Conservation (phyloP, 1,140 invertebrate species). For the Acromyrmex heyeri region DNA sequence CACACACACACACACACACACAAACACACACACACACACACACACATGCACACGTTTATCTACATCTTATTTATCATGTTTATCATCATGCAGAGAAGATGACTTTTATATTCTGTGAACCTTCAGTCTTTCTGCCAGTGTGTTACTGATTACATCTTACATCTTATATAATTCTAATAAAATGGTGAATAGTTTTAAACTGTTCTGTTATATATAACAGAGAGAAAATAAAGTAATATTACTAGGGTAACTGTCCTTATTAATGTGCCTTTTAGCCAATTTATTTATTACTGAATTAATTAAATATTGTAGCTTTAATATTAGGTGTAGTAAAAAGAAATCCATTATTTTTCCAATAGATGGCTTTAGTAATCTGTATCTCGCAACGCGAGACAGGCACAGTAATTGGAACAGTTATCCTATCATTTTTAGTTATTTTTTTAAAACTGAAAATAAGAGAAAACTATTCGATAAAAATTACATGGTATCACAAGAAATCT, state of each 20-base stretch:
- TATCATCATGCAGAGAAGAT: neutral
- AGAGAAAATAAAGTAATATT: neutral
- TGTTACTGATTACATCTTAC: neutral
- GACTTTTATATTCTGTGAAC: slow-evolving; percentile 21
- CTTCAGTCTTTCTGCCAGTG: slow-evolving; percentile 46
- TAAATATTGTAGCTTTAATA: no score
- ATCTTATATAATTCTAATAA: slow-evolving; percentile 23
- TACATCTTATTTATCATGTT: neutral
- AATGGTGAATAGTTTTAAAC: slow-evolving; percentile 4
- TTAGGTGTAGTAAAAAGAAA: no score
- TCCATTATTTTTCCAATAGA: no score
- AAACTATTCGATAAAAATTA: neutral
- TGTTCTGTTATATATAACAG: neutral
- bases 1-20: no score
- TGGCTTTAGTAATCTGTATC: no score
- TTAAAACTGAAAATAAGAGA: neutral
- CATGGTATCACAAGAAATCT: neutral
- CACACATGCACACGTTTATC: neutral
- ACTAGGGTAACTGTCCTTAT: neutral
- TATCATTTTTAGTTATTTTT: neutral
- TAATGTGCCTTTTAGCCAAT: no score
- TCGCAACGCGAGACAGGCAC: no score
- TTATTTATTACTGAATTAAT: no score
- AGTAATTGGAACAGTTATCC: no score
- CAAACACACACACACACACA: no score